Evolutionary conservation across 1,140 invertebrate species (phyloP).

Genomic region (Cephus cinctus): DNA sequence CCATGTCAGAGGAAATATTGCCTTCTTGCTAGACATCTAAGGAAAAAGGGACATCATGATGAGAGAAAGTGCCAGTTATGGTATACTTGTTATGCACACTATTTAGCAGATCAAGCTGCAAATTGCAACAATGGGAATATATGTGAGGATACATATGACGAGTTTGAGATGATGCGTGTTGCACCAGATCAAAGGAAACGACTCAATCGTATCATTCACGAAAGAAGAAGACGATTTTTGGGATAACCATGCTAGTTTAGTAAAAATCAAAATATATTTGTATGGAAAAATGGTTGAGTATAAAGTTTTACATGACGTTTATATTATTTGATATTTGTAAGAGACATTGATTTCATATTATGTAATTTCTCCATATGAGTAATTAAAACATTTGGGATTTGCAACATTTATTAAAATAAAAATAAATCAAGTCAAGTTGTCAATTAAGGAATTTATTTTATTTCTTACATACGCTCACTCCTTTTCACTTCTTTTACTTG

Average conservation of each 20-base stretch:
- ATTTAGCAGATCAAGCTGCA: conserved; percentile 8
- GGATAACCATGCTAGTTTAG: conserved; percentile 19
- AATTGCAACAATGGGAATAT: conserved; percentile 13
- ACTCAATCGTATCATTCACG: conserved; percentile 7
- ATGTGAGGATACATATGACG: conserved; percentile 18
- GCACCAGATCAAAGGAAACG: background rate
- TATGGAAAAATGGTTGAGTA: too few relatives aligned
- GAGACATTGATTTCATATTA: too few relatives aligned
- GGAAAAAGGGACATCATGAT: conserved; percentile 8
- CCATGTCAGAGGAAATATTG: conserved; percentile 19
- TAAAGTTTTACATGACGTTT: too few relatives aligned
- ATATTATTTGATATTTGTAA: too few relatives aligned
- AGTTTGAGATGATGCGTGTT: conserved; percentile 16
- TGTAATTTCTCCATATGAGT: too few relatives aligned
- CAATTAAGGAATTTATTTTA: conserved; percentile 34
- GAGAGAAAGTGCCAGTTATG: conserved; percentile 9
- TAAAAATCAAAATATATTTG: too few relatives aligned
- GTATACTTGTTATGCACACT: conserved; percentile 1
- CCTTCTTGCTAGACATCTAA: conserved; percentile 9
- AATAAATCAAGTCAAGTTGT: too few relatives aligned
- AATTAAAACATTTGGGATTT: too few relatives aligned
- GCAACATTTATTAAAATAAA: too few relatives aligned
- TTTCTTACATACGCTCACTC: conserved; percentile 43
- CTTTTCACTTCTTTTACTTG: conserved; percentile 81
- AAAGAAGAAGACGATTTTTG: conserved; percentile 17